Base-by-base conservation (phyloP, 2,888 invertebrate species). In the Andrena marginata region DNA sequence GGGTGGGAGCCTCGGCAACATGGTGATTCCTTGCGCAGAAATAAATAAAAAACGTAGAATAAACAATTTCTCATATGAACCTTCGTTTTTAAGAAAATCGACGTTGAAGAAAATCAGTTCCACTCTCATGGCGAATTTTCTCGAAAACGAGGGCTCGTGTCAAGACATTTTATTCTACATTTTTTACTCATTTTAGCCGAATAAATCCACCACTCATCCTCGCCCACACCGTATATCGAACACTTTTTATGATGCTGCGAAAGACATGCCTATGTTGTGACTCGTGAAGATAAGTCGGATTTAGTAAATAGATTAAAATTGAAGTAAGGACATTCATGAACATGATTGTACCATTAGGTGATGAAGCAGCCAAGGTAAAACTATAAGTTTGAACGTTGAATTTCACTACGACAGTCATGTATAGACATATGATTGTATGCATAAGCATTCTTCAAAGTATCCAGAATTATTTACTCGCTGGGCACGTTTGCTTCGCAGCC, bases 331-430 rank as follows among this genome's bases (percentile, higher is more conserved):
- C 10, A 63, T 64, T 54, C 26, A n/a, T 77, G 72, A 63, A n/a
- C 54, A 10, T 51, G 68, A 59, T 71, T 71, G 29, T 59, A 64
- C 26, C 68, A 80, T 80, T 65, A 42, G 49, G 56, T 54, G 75
- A 76, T 64, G 51, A 82, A 72, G 82, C 80, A 72, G 51, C 42
- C 64, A 51, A 48, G 65, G 54, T 51, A 51, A 75, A 42, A 20
- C 29, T 33, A 60, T 4, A 59, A 13, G 20, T 64, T 78, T 31
- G 1, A 3, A 65, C 16, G 54, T 29, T 26, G 8, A 33, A 49
- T 33, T 48, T 23, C 29, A 59, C 10, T 33, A 20, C 54, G 42
- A 77, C n/a, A 64, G 20, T 70, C 31, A 35, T 20, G 8, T 65
- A 51, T 23, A 51, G 10, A 74, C 29, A 31, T 68, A 56, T 42